Conservation (phyloP, 2,797 vertebrate species). For the Thalassophryne amazonica region DNA sequence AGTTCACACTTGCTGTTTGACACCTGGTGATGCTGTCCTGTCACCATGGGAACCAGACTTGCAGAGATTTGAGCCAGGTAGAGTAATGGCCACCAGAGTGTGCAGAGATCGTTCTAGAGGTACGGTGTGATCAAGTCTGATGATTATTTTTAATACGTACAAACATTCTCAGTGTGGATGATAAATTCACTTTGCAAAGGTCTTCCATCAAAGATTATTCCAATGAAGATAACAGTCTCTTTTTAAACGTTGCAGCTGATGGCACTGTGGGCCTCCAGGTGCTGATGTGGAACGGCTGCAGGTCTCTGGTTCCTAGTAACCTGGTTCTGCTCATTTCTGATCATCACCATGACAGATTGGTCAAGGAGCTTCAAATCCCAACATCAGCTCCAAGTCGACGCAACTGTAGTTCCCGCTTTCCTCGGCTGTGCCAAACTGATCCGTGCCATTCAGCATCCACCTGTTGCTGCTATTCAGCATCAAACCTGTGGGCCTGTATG, state of each 20-base stretch:
- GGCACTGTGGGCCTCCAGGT: slow-evolving; percentile 73
- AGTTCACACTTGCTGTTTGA: slow-evolving; percentile 49
- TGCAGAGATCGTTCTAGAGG: slow-evolving; percentile 68
- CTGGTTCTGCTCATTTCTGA: slow-evolving; percentile 76
- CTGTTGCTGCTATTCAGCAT: slow-evolving; percentile 33
- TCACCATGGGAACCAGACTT: slow-evolving; percentile 80
- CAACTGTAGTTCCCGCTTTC: slow-evolving; percentile 26
- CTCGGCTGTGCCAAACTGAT: slow-evolving; percentile 2
- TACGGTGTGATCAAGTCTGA: slow-evolving; percentile 26
- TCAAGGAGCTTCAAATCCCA: slow-evolving; percentile 65
- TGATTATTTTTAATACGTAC: no score
- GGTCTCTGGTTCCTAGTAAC: slow-evolving; percentile 62
- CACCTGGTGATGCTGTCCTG: slow-evolving; percentile 83
- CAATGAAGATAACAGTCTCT: no score
- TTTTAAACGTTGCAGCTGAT: slow-evolving; percentile 48
- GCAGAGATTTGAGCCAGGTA: slow-evolving; percentile 81
- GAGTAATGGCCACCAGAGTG: slow-evolving; percentile 69
- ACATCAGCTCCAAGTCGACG: slow-evolving; percentile 10
- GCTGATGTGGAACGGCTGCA: slow-evolving; percentile 83
- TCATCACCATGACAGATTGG: slow-evolving; percentile 67
- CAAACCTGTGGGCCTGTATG: slow-evolving; percentile 49
- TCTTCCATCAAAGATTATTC: not conserved
- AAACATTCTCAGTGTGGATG: no score
- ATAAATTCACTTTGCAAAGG: no score
- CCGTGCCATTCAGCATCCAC: slow-evolving; percentile 32